Evolutionary conservation across 2,797 vertebrate species (phyloP).

Genomic region (Mustela erminea): DNA sequence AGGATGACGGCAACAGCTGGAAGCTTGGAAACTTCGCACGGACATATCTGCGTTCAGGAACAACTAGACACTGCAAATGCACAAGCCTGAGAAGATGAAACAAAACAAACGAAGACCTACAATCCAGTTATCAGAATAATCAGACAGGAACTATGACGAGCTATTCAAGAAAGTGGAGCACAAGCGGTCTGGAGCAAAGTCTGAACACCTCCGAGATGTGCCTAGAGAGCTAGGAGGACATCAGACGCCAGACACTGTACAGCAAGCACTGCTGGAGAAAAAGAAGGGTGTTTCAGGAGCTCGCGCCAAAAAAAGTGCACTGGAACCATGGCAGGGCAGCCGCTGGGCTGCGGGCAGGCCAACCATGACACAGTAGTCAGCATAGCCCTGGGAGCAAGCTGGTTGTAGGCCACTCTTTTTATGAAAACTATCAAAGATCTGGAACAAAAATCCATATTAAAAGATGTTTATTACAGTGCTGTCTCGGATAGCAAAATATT

Average conservation of each 20-base stretch:
- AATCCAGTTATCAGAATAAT: rapidly evolving
- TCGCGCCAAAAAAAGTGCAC: rapidly evolving
- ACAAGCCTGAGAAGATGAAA: not conserved
- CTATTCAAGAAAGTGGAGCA: not conserved
- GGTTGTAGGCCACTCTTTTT: not conserved
- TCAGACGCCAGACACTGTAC: rapidly evolving
- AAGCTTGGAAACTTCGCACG: too few species aligned
- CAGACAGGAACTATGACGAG: rapidly evolving
- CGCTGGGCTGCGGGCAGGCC: not conserved
- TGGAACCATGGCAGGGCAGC: not conserved
- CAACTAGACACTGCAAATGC: not conserved
- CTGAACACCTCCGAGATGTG: not conserved
- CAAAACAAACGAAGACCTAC: not conserved
- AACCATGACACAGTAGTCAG: not conserved
- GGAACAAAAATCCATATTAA: not conserved
- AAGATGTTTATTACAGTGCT: too few species aligned
- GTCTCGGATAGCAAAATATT: rapidly evolving
- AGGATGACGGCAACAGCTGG: too few species aligned
- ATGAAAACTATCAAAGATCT: not conserved
- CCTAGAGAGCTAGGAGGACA: not conserved
- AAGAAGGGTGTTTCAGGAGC: rapidly evolving
- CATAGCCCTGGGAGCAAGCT: not conserved
- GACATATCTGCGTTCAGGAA: not conserved
- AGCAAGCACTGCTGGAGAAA: rapidly evolving
- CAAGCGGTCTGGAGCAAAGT: not conserved